Percentiles rank a stretch among this genome's conserved stretches.
phyloP scores from a whole-genome alignment of 2,113 vertebrate genomes.

The Tricholaema leucomelas region DNA sequence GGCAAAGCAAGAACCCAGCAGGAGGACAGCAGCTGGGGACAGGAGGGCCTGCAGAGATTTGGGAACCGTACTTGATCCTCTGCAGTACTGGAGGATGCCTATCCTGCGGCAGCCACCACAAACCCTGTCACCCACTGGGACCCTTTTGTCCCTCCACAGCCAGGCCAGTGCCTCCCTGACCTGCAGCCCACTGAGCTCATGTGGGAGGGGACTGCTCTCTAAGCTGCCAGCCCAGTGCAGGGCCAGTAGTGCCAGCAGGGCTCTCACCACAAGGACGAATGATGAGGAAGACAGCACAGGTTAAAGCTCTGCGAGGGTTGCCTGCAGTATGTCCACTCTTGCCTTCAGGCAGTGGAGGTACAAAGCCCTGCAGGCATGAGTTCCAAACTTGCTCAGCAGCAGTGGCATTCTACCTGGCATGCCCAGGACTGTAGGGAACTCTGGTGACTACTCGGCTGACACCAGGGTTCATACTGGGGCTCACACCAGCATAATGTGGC shows the following conservation, averaged over 20 bases:
- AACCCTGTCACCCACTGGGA: neutral
- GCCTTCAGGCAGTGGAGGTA: neutral
- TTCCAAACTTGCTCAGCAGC: accelerated
- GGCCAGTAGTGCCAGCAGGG: neutral
- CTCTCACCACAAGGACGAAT: neutral
- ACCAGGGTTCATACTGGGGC: accelerated
- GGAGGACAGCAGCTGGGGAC: neutral
- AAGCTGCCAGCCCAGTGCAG: neutral
- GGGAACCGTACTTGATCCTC: neutral
- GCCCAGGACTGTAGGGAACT: neutral
- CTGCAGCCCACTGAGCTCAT: neutral
- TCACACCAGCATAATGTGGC: accelerated
- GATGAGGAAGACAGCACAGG: neutral
- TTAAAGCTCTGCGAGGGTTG: neutral
- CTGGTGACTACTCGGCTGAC: neutral
- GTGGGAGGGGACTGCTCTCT: neutral
- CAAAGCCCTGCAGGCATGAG: neutral
- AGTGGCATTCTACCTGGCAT: accelerated
- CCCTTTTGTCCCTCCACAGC: neutral
- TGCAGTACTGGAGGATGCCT: neutral
- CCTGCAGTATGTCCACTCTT: accelerated
- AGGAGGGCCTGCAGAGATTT: neutral
- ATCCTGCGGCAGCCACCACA: neutral
- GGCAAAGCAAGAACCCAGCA: neutral
- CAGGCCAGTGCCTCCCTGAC: neutral